Conservation (phyloP, 1,140 invertebrate species). For the Tenebrio molitor region DNA sequence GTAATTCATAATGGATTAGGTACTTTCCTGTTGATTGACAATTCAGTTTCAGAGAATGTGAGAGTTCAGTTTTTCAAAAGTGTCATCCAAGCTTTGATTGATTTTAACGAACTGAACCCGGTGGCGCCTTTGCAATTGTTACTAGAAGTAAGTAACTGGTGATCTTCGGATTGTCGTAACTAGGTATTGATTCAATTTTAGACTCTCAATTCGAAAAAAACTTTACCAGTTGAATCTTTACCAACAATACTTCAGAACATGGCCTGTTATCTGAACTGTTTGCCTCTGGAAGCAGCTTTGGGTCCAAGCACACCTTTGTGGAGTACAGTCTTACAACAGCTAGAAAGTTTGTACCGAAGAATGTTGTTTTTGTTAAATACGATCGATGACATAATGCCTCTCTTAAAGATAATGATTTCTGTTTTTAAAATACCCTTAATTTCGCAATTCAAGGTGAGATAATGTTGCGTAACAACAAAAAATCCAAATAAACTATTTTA, state of each 20-base stretch:
- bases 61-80: conserved; percentile 91
- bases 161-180: neutral
- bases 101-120: conserved; percentile 97
- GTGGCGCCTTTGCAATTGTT: conserved; percentile 93
- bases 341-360: conserved; percentile 88
- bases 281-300: conserved; percentile 86
- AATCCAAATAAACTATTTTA: too few species aligned
- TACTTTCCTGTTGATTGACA: too few species aligned
- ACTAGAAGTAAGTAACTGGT: conserved; percentile 79
- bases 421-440: conserved; percentile 89
- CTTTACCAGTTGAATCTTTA: conserved; percentile 82
- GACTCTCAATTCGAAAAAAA: conserved; percentile 91
- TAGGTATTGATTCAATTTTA: conserved; percentile 64
- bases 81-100: conserved; percentile 91
- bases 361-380: conserved; percentile 81
- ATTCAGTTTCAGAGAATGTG: conserved; percentile 72
- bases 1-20: conserved; percentile 71
- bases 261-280: conserved; percentile 92
- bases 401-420: conserved; percentile 88
- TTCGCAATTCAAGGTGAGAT: conserved; percentile 83
- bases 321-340: conserved; percentile 83
- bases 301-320: conserved; percentile 78
- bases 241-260: conserved; percentile 88
- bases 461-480: too few species aligned
- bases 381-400: conserved; percentile 80